Conservation (phyloP, 2,888 invertebrate species). For the Lypha dubia region DNA sequence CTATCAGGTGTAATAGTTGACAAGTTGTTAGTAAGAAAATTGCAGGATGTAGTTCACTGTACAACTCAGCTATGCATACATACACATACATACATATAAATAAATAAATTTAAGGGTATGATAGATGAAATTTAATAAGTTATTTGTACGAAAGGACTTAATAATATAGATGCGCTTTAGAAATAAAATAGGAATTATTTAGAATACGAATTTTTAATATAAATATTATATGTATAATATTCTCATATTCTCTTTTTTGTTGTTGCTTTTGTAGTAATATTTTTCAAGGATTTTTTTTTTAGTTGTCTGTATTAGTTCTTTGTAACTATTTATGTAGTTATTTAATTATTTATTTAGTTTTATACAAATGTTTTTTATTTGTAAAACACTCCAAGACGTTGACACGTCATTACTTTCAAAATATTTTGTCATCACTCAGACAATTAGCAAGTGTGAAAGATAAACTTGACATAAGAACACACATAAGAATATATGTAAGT, state of each 20-base stretch:
- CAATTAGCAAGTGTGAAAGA: slow-evolving; percentile 75
- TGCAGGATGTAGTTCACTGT: slow-evolving; percentile 48
- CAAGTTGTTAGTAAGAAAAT: slow-evolving; percentile 64
- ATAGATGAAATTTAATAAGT: not conserved
- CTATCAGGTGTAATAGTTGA: slow-evolving; percentile 59
- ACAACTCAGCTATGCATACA: slow-evolving; percentile 2
- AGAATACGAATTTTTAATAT: not conserved
- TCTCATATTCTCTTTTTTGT: not conserved
- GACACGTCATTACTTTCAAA: slow-evolving; percentile 67
- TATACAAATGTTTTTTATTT: slow-evolving; percentile 59
- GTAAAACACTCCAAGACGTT: slow-evolving; percentile 67
- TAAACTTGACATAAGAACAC: slow-evolving; percentile 67
- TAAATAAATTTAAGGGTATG: slow-evolving; percentile 10
- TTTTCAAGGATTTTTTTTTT: slow-evolving; percentile 10
- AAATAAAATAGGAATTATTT: not conserved
- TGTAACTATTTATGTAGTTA: slow-evolving; percentile 47
- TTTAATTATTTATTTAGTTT: slow-evolving; percentile 50
- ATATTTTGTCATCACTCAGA: slow-evolving; percentile 67
- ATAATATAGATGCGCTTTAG: not conserved
- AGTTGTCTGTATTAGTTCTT: not conserved
- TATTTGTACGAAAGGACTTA: not conserved
- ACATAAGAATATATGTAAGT: not conserved
- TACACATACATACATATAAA: too few species aligned
- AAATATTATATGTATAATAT: not conserved
- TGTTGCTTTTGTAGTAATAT: too few species aligned